A percentile compares a stretch with the other conserved stretches of the same genome.
phyloP scores from a whole-genome alignment of 2,797 vertebrate genomes.

The Acanthurus lineatus region DNA sequence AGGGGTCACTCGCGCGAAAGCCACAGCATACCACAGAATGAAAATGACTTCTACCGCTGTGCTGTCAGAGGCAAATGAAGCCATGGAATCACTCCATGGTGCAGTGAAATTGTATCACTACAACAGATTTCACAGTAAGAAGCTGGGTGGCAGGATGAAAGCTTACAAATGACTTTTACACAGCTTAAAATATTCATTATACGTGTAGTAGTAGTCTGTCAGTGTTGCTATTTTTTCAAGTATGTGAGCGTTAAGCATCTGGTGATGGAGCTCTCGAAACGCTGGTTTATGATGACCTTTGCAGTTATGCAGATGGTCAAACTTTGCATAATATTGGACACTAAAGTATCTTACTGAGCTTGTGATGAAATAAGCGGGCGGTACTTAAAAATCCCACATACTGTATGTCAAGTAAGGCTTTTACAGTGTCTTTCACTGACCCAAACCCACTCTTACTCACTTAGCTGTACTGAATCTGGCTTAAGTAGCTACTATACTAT shows the following conservation, averaged over 20 bases:
- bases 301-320: slow-evolving; percentile 24
- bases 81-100: background rate
- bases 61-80: slow-evolving; percentile 2
- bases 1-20: background rate
- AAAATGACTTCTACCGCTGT: background rate
- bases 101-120: background rate
- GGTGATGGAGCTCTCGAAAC: slow-evolving; percentile 5
- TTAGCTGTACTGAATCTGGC: slow-evolving; percentile 37
- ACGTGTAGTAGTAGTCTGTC: background rate
- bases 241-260: background rate
- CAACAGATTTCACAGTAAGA: background rate
- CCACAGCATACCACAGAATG: background rate
- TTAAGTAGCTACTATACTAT: slow-evolving; percentile 15
- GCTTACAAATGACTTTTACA: slow-evolving; percentile 21
- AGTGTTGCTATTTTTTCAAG: slow-evolving; percentile 14
- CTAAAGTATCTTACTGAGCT: slow-evolving; percentile 26
- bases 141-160: slow-evolving; percentile 20
- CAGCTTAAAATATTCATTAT: slow-evolving; percentile 12
- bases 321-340: slow-evolving; percentile 20
- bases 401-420: slow-evolving; percentile 34
- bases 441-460: slow-evolving; percentile 49
- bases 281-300: slow-evolving; percentile 16
- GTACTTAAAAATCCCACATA: slow-evolving; percentile 46
- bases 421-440: slow-evolving; percentile 37
- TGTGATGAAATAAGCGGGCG: slow-evolving; percentile 20